A percentile compares a stretch with the other conserved stretches of the same genome.
phyloP scores from a whole-genome alignment of 2,888 invertebrate species.

The Caprella mutica region DNA sequence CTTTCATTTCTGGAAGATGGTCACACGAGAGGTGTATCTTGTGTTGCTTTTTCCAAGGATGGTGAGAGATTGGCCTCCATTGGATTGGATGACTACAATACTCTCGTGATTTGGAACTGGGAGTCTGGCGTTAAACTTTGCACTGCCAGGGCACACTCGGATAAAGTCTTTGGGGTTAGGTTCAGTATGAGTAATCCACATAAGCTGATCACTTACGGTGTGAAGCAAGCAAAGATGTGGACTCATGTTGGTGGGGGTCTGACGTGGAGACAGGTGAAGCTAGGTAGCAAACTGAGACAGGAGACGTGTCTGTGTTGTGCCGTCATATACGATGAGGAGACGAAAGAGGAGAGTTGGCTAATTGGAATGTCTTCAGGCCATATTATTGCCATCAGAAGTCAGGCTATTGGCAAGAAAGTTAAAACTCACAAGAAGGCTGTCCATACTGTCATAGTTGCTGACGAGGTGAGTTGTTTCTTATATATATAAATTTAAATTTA shows the following conservation, averaged over 20 bases:
- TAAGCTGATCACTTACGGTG: slow-evolving; percentile 42
- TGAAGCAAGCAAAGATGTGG: slow-evolving; percentile 45
- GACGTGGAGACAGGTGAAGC: slow-evolving; percentile 41
- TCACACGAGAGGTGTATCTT: slow-evolving; percentile 39
- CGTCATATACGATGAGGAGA: slow-evolving; percentile 10
- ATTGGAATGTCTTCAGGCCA: slow-evolving; percentile 42
- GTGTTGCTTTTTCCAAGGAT: slow-evolving; percentile 38
- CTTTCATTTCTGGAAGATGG: slow-evolving; percentile 38
- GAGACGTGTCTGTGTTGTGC: slow-evolving; percentile 38
- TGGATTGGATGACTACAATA: slow-evolving; percentile 43
- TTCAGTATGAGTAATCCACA: slow-evolving; percentile 41
- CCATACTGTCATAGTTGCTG: slow-evolving; percentile 42
- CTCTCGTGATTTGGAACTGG: slow-evolving; percentile 45
- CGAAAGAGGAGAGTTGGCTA: slow-evolving; percentile 16
- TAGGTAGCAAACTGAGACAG: slow-evolving; percentile 39
- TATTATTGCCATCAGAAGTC: slow-evolving; percentile 41
- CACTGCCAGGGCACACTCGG: slow-evolving; percentile 43
- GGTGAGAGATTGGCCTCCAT: slow-evolving; percentile 42
- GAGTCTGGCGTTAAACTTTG: slow-evolving; percentile 43
- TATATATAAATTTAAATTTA: too few species aligned
- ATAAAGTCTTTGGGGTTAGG: slow-evolving; percentile 43
- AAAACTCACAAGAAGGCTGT: slow-evolving; percentile 43
- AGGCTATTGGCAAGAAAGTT: slow-evolving; percentile 39
- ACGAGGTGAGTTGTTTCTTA: too few species aligned
- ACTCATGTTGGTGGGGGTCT: slow-evolving; percentile 43